Evolutionary conservation across 2,113 vertebrate genomes (phyloP).

Genomic region (Pleuronectes platessa): DNA sequence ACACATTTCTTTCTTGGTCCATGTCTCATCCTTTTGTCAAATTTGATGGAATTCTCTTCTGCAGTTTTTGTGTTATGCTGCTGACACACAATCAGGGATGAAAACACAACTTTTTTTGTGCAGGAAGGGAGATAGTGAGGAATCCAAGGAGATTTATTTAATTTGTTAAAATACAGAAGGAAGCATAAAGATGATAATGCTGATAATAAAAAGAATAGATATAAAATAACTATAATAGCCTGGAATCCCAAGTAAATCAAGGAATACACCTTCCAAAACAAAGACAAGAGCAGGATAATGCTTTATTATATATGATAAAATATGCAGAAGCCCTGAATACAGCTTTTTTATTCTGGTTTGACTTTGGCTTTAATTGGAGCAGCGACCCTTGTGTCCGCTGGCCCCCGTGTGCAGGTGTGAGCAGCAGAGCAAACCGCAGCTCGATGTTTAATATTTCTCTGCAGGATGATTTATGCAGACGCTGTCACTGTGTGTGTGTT

Average conservation of each 20-base stretch:
- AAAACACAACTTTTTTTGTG: no score
- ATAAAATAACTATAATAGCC: no score
- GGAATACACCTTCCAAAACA: no score
- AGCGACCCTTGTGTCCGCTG: slow-evolving; percentile 20
- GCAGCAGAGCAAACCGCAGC: slow-evolving; percentile 13
- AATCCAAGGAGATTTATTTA: not conserved
- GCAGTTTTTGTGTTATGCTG: no score
- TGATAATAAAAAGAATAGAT: no score
- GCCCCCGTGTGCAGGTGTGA: not conserved
- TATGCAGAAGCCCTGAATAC: not conserved
- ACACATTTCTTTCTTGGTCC: no score
- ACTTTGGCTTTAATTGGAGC: not conserved
- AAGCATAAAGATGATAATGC: not conserved
- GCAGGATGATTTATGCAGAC: slow-evolving; percentile 22
- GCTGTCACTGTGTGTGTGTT: not conserved
- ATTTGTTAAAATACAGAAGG: not conserved
- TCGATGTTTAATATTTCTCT: slow-evolving; percentile 16
- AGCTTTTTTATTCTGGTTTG: slow-evolving; percentile 4
- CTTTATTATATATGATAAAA: not conserved
- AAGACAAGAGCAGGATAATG: not conserved
- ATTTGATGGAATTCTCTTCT: no score
- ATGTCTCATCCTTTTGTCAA: no score
- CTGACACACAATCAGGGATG: no score
- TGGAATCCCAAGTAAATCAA: no score
- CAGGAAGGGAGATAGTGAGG: not conserved